Percentiles rank a stretch among this genome's conserved stretches.
Evolutionary conservation across 2,888 invertebrate genomes (phyloP).

Genomic region (Linnaemya tessellans): DNA sequence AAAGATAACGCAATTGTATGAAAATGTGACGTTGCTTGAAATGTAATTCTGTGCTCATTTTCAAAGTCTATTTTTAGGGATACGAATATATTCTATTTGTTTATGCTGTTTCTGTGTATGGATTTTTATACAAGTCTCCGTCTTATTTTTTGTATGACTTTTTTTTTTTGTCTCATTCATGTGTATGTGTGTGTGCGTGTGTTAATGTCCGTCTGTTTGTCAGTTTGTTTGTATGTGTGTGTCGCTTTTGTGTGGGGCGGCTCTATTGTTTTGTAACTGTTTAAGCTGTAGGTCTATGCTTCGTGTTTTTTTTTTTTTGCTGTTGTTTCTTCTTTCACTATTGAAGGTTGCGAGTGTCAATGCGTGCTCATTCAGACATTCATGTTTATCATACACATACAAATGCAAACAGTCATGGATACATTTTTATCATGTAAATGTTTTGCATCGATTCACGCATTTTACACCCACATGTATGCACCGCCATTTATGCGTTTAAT

Average conservation of each 20-base stretch:
- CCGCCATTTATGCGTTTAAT: neutral
- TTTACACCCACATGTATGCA: neutral
- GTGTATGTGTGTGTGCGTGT: neutral
- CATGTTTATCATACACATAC: conserved; percentile 21
- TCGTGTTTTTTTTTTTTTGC: neutral
- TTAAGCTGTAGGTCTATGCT: conserved; percentile 16
- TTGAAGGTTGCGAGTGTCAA: conserved; percentile 71
- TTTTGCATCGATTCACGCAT: conserved; percentile 31
- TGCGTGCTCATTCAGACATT: conserved; percentile 62
- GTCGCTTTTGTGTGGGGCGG: conserved; percentile 34
- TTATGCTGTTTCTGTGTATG: conserved; percentile 4
- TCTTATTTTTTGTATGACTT: conserved; percentile 69
- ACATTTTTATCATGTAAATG: conserved; percentile 9
- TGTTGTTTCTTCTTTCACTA: conserved; percentile 5
- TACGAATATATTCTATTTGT: conserved; percentile 22
- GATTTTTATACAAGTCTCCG: conserved; percentile 40
- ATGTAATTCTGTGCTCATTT: conserved; percentile 55
- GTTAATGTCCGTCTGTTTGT: neutral
- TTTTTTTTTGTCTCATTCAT: conserved; percentile 50
- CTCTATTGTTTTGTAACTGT: conserved; percentile 44
- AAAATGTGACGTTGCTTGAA: conserved; percentile 16
- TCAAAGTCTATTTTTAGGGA: conserved; percentile 68
- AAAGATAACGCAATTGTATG: conserved; percentile 18
- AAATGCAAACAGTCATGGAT: neutral
- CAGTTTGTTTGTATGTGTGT: neutral